These are phyloP conservation scores for Achroia grisella DNA, from an alignment of 1,140 invertebrate genomes.

Conservation along the genomic window DNA sequence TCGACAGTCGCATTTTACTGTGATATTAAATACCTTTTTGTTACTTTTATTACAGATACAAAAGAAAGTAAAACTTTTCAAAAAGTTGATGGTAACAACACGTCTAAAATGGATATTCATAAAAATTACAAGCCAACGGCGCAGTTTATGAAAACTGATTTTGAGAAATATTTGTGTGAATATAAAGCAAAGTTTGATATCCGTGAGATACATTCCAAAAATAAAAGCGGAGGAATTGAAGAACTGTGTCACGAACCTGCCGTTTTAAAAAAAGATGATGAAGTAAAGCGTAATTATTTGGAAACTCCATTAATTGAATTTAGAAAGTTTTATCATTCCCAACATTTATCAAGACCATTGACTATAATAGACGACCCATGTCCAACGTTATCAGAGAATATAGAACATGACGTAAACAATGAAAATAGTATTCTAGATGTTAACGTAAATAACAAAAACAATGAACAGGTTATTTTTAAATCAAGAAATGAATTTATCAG, in stretches of 20 bases:
- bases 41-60: slow-evolving; percentile 16
- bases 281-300: slow-evolving; percentile 30
- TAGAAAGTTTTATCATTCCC: slow-evolving; percentile 45
- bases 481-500: background rate
- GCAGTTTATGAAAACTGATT: slow-evolving; percentile 23
- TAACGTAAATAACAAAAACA: background rate
- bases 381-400: no score
- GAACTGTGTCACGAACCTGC: slow-evolving; percentile 30
- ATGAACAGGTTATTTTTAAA: background rate
- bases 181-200: slow-evolving; percentile 33
- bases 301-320: slow-evolving; percentile 51
- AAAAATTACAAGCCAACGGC: slow-evolving; percentile 7
- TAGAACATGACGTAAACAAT: background rate
- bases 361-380: no score
- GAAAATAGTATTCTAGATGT: background rate
- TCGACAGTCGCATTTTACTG: no score
- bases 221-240: slow-evolving; percentile 15
- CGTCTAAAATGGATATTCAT: background rate
- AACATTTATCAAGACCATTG: background rate
- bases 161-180: slow-evolving; percentile 42
- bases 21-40: no score
- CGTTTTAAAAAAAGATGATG: slow-evolving; percentile 5
- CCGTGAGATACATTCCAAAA: slow-evolving; percentile 23
- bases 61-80: slow-evolving; percentile 13
- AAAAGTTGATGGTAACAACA: slow-evolving; percentile 8